Conservation (phyloP, 2,113 vertebrate genomes). For the Upupa epops region DNA sequence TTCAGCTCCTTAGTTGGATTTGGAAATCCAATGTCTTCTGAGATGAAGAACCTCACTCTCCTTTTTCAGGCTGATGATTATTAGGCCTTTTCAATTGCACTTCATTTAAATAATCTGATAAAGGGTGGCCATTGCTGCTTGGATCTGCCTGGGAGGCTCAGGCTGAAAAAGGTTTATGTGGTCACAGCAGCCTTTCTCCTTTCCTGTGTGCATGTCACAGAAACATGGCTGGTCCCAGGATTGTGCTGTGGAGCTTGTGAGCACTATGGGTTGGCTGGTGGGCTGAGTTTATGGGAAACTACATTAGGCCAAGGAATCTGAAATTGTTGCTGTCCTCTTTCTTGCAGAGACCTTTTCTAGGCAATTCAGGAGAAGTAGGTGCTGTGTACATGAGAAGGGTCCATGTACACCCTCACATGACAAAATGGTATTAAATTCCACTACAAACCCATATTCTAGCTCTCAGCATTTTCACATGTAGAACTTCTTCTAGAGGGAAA, state of each 20-base stretch:
- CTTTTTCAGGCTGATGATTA: background rate
- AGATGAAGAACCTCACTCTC: background rate
- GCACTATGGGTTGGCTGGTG: fast-evolving
- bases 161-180: background rate
- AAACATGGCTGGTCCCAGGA: background rate
- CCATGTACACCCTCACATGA: background rate
- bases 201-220: background rate
- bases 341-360: background rate
- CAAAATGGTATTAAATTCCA: background rate
- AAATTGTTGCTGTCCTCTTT: background rate
- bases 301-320: background rate
- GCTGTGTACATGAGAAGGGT: background rate
- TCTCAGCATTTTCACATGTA: background rate
- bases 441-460: background rate
- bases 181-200: background rate
- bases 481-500: background rate
- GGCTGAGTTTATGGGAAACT: background rate
- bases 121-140: background rate
- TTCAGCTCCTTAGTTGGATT: background rate
- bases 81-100: background rate
- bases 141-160: background rate
- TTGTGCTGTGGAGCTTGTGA: background rate
- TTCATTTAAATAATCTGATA: background rate
- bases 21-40: background rate
- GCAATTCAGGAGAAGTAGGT: background rate